Conservation (phyloP, 2,797 vertebrate genomes). For the Spondyliosoma cantharus region DNA sequence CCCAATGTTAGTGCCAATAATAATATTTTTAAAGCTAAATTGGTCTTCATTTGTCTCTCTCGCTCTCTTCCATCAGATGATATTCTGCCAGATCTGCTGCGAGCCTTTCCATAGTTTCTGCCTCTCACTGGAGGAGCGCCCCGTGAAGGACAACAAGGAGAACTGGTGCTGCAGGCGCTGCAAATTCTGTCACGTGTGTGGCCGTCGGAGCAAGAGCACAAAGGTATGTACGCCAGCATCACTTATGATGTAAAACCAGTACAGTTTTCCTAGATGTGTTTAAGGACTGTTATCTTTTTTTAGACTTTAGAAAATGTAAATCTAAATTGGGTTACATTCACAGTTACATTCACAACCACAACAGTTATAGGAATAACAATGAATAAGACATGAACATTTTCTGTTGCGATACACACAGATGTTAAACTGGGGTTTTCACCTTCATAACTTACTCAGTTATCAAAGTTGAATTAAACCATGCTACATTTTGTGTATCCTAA, state of each 20-base stretch:
- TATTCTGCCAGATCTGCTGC: constrained; percentile 94
- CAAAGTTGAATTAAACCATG: not conserved
- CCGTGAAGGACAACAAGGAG: constrained; percentile 87
- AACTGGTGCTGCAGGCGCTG: constrained; percentile 94
- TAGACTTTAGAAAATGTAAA: too few relatives aligned
- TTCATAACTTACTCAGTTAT: not conserved
- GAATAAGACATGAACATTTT: too few relatives aligned
- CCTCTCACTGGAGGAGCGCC: constrained; percentile 88
- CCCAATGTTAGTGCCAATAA: not conserved
- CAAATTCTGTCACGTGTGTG: constrained; percentile 93
- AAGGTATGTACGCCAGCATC: constrained; percentile 80
- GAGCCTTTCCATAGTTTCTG: constrained; percentile 95
- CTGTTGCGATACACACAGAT: not conserved
- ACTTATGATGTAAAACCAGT: not conserved
- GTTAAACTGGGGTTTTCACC: not conserved
- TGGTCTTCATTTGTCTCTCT: not conserved
- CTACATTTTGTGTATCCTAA: not conserved
- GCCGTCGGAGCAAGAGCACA: constrained; percentile 88
- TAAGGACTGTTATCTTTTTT: not conserved
- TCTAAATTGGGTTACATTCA: too few relatives aligned
- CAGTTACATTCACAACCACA: too few relatives aligned
- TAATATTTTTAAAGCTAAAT: constrained; percentile 20
- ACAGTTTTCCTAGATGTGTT: not conserved
- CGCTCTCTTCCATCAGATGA: constrained; percentile 80
- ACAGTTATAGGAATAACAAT: too few relatives aligned